These are phyloP conservation scores for Brevimyrus niger DNA, from an alignment of 2,113 vertebrate genomes.

Conservation along the genomic window DNA sequence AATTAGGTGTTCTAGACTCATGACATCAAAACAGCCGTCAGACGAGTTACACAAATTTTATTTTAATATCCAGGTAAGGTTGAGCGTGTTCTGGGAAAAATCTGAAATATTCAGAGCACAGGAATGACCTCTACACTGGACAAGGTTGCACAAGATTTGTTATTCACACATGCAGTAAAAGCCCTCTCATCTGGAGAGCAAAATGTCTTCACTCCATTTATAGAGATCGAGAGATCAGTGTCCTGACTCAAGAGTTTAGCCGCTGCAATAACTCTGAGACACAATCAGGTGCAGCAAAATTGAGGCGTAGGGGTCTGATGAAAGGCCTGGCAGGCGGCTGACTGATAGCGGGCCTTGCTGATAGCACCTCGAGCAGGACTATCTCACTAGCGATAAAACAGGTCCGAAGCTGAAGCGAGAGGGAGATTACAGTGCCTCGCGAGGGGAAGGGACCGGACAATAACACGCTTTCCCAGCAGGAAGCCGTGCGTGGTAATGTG, in stretches of 20 bases:
- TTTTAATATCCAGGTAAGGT: neutral
- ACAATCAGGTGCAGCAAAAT: constrained; percentile 39
- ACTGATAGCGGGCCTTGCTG: constrained; percentile 22
- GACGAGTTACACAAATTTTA: neutral
- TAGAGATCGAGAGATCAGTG: constrained; percentile 16
- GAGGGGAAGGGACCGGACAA: neutral
- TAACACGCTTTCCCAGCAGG: neutral
- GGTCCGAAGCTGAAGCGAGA: constrained; percentile 19
- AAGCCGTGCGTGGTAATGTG: constrained; percentile 1
- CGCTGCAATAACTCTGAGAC: constrained; percentile 35
- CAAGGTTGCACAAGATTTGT: constrained; percentile 16
- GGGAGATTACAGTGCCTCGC: neutral
- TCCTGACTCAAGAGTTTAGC: constrained; percentile 27
- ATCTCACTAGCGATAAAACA: constrained; percentile 24
- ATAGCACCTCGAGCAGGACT: constrained; percentile 20
- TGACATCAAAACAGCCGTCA: neutral
- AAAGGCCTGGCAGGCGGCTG: constrained; percentile 19
- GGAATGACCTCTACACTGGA: neutral
- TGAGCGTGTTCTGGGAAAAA: neutral
- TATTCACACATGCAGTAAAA: neutral
- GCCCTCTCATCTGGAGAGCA: neutral
- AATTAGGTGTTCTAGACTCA: neutral
- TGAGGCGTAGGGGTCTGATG: constrained; percentile 37
- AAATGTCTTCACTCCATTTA: constrained; percentile 15
- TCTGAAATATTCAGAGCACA: neutral